Conservation (phyloP, 1,140 invertebrate species). For the Acromyrmex charruanus region DNA sequence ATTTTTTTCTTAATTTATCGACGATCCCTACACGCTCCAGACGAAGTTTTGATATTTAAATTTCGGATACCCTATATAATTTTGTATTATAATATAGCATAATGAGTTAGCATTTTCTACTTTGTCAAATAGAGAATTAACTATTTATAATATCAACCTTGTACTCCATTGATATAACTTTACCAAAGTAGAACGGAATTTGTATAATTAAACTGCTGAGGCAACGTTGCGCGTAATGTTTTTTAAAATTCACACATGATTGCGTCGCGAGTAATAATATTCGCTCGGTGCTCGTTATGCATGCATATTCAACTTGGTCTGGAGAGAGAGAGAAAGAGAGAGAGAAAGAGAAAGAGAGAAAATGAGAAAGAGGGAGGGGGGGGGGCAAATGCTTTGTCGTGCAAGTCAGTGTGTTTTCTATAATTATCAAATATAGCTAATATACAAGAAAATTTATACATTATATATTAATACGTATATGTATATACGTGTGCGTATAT, state of each 20-base stretch:
- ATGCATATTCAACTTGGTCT: constrained; percentile 13
- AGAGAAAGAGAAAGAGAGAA: background rate
- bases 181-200: constrained; percentile 17
- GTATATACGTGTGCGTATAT: background rate
- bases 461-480: background rate
- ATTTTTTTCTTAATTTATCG: no score
- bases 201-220: background rate
- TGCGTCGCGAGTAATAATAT: constrained; percentile 9
- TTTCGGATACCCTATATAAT: no score
- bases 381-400: background rate
- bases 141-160: background rate
- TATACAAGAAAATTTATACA: constrained; percentile 5
- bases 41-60: no score
- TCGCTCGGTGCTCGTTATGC: constrained; percentile 26
- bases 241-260: constrained; percentile 48
- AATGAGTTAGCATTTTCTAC: no score
- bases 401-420: constrained; percentile 41
- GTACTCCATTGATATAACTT: background rate
- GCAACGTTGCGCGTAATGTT: background rate
- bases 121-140: no score
- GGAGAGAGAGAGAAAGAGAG: background rate
- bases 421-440: background rate
- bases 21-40: no score
- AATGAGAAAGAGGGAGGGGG: background rate
- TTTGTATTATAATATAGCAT: no score